Base-by-base conservation (phyloP, 2,113 vertebrate species). In the Sardina pilchardus region DNA sequence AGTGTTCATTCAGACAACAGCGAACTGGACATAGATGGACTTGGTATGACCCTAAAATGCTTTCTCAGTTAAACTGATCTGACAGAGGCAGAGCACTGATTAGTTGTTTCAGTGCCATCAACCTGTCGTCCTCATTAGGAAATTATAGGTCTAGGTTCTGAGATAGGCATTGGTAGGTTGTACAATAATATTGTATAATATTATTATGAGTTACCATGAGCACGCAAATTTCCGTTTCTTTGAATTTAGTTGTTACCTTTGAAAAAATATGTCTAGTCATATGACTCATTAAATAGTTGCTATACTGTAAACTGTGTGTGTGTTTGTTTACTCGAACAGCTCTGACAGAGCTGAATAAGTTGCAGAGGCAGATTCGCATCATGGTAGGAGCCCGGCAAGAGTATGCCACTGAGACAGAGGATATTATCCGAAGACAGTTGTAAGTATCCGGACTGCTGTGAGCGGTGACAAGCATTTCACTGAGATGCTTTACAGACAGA, bases 371-470 rank as follows among this genome's bases (percentile, higher is more conserved):
- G 45, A 78, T 71, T 48, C 59, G 24, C 24, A 83, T 80, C 26
- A 43, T 81, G 67, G 47, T 83, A 45, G 81, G n/a, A 85, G 19
- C 42, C 47, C 78, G 36, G 16, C 30, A 81, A 39, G 10, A 71
- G 39, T 81, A 83, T 39, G 17, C 19, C 2, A 14, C 17, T 34
- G 47, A 88, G 44, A 30, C 84, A 34, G 10, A 85, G 16, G 56
- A 87, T 6, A 36, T 83, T 26, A 83, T 85, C 12, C 47, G 83
- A n/a, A 56, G n/a, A 82, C 87, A 88, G 67, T 16, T 75, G 67
- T 75, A 75, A 75, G 67, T 16, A 75, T 34, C 30, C 4, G 2
- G 26, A 71, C n/a, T 53, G 14, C 16, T 21, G 19, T 56, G 14
- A 53, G 48, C 48, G 4, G 39, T 53, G 48, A 56, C 50, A 24